phyloP scores from a whole-genome alignment of 2,888 invertebrate genomes.

The Gastracanthus pulcherrimus region DNA sequence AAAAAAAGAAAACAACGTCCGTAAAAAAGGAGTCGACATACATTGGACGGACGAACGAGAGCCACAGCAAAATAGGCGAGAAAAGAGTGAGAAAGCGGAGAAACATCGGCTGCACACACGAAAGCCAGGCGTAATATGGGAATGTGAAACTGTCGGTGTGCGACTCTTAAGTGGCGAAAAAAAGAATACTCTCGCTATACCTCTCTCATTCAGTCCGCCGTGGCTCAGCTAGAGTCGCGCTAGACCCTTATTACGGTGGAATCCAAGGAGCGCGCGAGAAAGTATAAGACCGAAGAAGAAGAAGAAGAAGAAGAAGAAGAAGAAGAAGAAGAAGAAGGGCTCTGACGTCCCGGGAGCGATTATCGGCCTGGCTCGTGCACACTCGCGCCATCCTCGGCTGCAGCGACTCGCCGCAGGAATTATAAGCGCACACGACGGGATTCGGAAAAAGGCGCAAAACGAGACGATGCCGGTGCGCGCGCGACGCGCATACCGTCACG shows the following conservation, averaged over 20 bases:
- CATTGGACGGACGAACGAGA: background rate
- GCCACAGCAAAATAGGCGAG: background rate
- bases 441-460: background rate
- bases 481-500: conserved; percentile 40
- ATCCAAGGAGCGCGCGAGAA: conserved; percentile 23
- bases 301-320: background rate
- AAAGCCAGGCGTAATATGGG: background rate
- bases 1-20: background rate
- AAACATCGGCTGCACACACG: background rate
- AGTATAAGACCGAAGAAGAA: background rate
- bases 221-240: background rate
- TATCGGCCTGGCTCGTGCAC: background rate
- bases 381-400: background rate
- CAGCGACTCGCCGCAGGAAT: background rate
- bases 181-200: background rate
- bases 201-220: background rate
- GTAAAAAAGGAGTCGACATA: background rate
- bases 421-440: conserved; percentile 2
- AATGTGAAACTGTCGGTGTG: background rate
- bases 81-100: background rate
- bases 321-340: background rate
- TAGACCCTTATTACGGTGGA: conserved; percentile 18
- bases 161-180: background rate
- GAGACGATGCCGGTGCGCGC: background rate
- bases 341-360: background rate